Evolutionary conservation across 2,113 vertebrate genomes (phyloP).

Genomic region (Notothenia coriiceps): DNA sequence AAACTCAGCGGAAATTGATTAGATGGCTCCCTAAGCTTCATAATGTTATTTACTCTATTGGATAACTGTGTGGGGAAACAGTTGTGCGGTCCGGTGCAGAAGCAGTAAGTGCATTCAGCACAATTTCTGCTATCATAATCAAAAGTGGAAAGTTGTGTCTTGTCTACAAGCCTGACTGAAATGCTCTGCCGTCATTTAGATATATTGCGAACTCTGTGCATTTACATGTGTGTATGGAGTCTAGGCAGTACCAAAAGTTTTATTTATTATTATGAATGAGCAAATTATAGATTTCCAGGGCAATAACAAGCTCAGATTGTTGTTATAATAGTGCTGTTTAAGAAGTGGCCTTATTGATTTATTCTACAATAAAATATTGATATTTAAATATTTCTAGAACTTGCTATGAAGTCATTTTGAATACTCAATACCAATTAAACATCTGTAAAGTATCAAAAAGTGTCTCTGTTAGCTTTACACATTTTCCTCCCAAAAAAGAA

Average conservation of each 20-base stretch:
- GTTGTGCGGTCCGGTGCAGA: conserved; percentile 55
- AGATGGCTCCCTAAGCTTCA: conserved; percentile 70
- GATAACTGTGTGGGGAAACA: conserved; percentile 68
- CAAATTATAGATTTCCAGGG: background rate
- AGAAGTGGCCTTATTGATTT: background rate
- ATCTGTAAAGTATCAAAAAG: background rate
- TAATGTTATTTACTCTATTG: conserved; percentile 78
- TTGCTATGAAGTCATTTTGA: background rate
- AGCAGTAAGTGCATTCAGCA: conserved; percentile 78
- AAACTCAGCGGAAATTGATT: conserved; percentile 77
- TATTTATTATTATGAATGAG: background rate
- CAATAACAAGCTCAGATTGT: background rate
- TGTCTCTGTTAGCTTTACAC: background rate
- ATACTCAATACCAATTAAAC: background rate
- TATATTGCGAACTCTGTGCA: conserved; percentile 9
- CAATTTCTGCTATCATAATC: conserved; percentile 80
- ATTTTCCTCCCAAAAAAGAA: background rate
- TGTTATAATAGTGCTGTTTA: background rate
- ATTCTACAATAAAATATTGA: background rate
- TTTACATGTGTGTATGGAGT: conserved; percentile 18
- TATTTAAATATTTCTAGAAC: background rate
- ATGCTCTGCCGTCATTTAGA: conserved; percentile 47
- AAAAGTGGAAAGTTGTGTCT: conserved; percentile 72
- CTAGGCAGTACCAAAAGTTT: background rate
- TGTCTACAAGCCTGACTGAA: conserved; percentile 44